These are phyloP conservation scores for Melanotaenia maccullochi DNA, from an alignment of 2,797 vertebrate species.

Conservation along the genomic window DNA sequence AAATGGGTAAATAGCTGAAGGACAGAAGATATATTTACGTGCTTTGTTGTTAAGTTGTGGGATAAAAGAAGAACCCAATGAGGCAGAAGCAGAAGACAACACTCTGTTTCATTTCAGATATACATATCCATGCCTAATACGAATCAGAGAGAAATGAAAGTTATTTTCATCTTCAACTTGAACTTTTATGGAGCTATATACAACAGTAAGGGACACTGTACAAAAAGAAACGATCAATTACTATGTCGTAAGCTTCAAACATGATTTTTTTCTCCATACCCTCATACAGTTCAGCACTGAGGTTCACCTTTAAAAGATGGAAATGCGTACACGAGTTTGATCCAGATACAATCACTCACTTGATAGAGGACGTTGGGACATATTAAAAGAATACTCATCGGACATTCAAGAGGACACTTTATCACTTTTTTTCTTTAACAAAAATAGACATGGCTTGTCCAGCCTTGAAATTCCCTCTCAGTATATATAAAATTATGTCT, in stretches of 20 bases:
- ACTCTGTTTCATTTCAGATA: conserved; percentile 71
- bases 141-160: conserved; percentile 46
- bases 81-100: conserved; percentile 75
- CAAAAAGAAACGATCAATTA: conserved; percentile 72
- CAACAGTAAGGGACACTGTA: conserved; percentile 68
- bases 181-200: conserved; percentile 72
- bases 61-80: conserved; percentile 58
- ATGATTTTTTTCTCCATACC: conserved; percentile 48
- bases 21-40: conserved; percentile 53
- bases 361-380: conserved; percentile 73
- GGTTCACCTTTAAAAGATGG: conserved; percentile 71
- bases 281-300: conserved; percentile 63
- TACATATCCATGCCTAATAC: conserved; percentile 78
- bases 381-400: conserved; percentile 77
- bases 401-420: conserved; percentile 80
- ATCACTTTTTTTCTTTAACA: conserved; percentile 82
- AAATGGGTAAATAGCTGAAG: conserved; percentile 42
- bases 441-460: conserved; percentile 88
- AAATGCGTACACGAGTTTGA: conserved; percentile 75
- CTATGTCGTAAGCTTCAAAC: conserved; percentile 67
- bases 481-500: conserved; percentile 85
- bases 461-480: conserved; percentile 86
- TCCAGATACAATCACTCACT: conserved; percentile 81
- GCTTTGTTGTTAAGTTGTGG: conserved; percentile 51
- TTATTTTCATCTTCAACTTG: conserved; percentile 65